phyloP scores from a whole-genome alignment of 2,797 vertebrate genomes.

The Parotocinclus haroldoi region DNA sequence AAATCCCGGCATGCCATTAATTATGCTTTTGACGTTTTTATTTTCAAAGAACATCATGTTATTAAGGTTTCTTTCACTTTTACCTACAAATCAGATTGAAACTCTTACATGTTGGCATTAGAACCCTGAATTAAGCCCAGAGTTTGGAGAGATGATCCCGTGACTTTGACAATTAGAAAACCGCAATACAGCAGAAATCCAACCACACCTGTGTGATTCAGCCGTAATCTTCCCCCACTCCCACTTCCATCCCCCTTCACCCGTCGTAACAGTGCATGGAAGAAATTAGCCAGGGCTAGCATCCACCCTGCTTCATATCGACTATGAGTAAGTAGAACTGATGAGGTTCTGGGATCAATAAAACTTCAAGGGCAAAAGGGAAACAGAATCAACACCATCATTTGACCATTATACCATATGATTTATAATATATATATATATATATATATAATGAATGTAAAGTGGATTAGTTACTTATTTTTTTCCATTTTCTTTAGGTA shows the following conservation, averaged over 20 bases:
- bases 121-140: not conserved
- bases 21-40: constrained; percentile 9
- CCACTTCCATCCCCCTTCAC: not conserved
- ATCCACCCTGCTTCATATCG: constrained; percentile 44
- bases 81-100: not conserved
- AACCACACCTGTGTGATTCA: constrained; percentile 15
- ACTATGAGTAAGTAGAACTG: constrained; percentile 39
- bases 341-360: constrained; percentile 47
- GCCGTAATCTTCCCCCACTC: no score
- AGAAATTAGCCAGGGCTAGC: constrained; percentile 40
- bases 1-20: not conserved
- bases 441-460: no score
- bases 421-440: no score
- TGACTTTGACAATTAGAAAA: constrained; percentile 12
- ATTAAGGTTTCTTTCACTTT: constrained; percentile 7
- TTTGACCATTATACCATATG: no score
- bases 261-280: constrained; percentile 41
- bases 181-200: constrained; percentile 6
- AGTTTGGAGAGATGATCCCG: not conserved
- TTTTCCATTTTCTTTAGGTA: no score
- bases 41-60: not conserved
- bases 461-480: no score
- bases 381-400: no score
- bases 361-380: constrained; percentile 37
- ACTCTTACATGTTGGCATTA: not conserved